phyloP scores from a whole-genome alignment of 2,888 invertebrate genomes.

The Xiphydria camelus region DNA sequence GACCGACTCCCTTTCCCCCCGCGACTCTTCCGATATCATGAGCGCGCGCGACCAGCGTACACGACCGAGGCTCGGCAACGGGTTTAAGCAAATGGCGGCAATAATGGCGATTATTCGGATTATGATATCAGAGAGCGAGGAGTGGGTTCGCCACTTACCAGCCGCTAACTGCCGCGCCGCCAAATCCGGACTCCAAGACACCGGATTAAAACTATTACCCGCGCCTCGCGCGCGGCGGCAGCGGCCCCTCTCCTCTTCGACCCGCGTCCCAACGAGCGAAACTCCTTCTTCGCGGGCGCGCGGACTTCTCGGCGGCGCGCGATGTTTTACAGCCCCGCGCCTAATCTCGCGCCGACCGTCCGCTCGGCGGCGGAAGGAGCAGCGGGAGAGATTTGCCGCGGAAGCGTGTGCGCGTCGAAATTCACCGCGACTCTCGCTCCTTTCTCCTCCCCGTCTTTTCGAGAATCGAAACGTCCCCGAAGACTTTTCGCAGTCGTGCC shows the following conservation, averaged over 20 bases:
- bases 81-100: slow-evolving; percentile 58
- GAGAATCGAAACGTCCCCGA: too few relatives aligned
- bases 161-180: slow-evolving; percentile 52
- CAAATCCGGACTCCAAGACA: slow-evolving; percentile 58
- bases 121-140: slow-evolving; percentile 58
- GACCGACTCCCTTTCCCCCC: neutral
- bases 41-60: slow-evolving; percentile 14
- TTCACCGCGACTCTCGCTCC: too few relatives aligned
- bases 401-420: too few relatives aligned
- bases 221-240: slow-evolving; percentile 36
- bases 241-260: slow-evolving; percentile 13
- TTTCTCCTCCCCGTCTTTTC: too few relatives aligned
- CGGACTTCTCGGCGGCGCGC: too few relatives aligned
- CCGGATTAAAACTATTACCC: slow-evolving; percentile 58
- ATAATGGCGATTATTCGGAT: slow-evolving; percentile 59
- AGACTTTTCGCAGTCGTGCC: too few relatives aligned
- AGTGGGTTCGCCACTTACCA: slow-evolving; percentile 52
- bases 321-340: too few relatives aligned
- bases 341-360: too few relatives aligned
- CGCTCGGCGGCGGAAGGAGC: too few relatives aligned
- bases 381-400: too few relatives aligned
- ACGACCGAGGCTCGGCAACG: slow-evolving; percentile 26
- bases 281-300: slow-evolving; percentile 5
- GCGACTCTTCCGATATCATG: slow-evolving; percentile 17
- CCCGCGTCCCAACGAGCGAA: slow-evolving; percentile 15